phyloP scores from a whole-genome alignment of 2,888 invertebrate genomes.

The Neuroscelio doddi region DNA sequence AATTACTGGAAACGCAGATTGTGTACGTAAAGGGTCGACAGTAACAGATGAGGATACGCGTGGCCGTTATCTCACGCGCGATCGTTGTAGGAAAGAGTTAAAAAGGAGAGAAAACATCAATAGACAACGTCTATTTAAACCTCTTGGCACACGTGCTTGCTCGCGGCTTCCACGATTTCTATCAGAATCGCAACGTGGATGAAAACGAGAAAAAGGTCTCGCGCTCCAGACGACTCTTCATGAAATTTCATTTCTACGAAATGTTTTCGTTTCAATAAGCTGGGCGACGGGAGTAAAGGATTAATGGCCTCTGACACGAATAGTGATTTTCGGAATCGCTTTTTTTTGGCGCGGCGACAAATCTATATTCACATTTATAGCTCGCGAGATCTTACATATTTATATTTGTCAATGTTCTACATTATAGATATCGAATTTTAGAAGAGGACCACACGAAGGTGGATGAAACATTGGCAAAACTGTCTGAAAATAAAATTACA shows the following conservation, averaged over 20 bases:
- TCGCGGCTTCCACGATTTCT: slow-evolving; percentile 30
- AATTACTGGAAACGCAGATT: too few species aligned
- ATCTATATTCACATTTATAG: slow-evolving; percentile 1
- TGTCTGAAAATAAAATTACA: too few species aligned
- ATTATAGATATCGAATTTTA: too few species aligned
- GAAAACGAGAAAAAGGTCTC: slow-evolving; percentile 22
- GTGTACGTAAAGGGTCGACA: too few species aligned
- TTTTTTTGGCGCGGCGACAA: slow-evolving; percentile 2
- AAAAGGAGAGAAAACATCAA: slow-evolving; percentile 33
- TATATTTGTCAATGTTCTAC: too few species aligned
- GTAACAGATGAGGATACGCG: too few species aligned
- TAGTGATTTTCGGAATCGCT: slow-evolving; percentile 9
- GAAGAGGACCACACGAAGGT: too few species aligned
- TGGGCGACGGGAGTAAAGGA: slow-evolving; percentile 12
- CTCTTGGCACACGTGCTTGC: slow-evolving; percentile 36
- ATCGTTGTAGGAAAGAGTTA: slow-evolving; percentile 17
- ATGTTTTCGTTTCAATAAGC: slow-evolving; percentile 15
- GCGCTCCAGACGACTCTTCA: slow-evolving; percentile 14
- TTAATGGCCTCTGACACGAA: slow-evolving; percentile 15
- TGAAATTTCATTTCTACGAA: slow-evolving; percentile 27
- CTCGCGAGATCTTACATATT: too few species aligned
- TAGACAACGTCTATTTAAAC: slow-evolving; percentile 39
- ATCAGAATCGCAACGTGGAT: slow-evolving; percentile 31
- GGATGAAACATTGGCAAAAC: too few species aligned
- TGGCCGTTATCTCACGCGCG: too few species aligned